Percentiles rank a stretch among this genome's conserved stretches.
Conservation (phyloP, 2,113 vertebrate genomes). For the Campylomormyrus tamandua region DNA sequence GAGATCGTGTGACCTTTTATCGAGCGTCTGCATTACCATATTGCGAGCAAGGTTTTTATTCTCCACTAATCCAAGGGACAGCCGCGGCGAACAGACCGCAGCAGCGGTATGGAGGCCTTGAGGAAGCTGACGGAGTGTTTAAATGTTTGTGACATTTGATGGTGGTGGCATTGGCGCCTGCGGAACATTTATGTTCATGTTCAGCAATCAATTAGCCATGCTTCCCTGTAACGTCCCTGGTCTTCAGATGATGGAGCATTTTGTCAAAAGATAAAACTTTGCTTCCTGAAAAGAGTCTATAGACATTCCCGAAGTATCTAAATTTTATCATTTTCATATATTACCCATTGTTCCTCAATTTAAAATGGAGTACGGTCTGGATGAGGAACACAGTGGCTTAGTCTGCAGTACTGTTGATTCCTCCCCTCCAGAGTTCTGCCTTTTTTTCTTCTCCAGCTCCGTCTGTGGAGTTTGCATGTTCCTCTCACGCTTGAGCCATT, state of each 20-base stretch:
- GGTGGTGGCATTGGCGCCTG: background rate
- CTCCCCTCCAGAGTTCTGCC: background rate
- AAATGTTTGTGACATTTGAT: conserved; percentile 9
- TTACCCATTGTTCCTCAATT: background rate
- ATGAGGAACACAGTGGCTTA: background rate
- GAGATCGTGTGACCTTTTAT: conserved; percentile 14
- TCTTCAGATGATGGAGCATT: background rate
- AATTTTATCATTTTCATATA: background rate
- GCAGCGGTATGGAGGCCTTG: background rate
- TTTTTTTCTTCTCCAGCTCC: background rate
- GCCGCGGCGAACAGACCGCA: background rate
- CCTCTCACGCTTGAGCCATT: background rate
- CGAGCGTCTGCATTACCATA: conserved; percentile 17
- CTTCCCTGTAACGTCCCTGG: background rate
- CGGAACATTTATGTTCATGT: conserved; percentile 1
- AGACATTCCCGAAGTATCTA: background rate
- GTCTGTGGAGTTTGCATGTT: background rate
- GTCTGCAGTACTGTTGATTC: background rate
- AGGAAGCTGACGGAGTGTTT: background rate
- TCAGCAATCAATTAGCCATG: conserved; percentile 6
- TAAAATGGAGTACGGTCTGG: background rate
- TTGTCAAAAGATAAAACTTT: background rate
- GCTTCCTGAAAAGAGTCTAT: background rate
- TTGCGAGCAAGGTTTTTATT: background rate
- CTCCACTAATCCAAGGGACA: background rate